phyloP scores from a whole-genome alignment of 2,888 invertebrate genomes.

The Brachylomia viminalis region DNA sequence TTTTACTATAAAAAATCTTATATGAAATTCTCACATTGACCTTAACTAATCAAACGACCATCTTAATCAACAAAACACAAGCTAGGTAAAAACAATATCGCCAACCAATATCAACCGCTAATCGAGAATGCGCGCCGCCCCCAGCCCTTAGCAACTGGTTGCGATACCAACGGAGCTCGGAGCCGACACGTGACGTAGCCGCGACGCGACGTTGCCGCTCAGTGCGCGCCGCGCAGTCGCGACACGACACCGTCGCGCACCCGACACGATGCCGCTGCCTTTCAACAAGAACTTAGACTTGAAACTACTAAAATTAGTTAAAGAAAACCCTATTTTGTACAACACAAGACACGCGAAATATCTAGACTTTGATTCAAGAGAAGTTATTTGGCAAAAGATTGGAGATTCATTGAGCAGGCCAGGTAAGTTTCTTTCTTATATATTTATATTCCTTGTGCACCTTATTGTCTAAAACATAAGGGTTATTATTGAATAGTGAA shows the following conservation, averaged over 20 bases:
- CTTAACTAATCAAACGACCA: not conserved
- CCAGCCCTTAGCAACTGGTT: constrained; percentile 60
- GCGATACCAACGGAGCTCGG: constrained; percentile 52
- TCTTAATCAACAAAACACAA: not conserved
- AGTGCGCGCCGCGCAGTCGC: constrained; percentile 62
- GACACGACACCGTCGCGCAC: constrained; percentile 58
- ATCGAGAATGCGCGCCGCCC: constrained; percentile 37
- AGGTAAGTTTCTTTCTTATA: constrained; percentile 73
- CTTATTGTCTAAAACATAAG: not conserved
- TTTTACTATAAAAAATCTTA: not conserved
- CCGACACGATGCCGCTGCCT: constrained; percentile 79
- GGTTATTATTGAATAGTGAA: constrained; percentile 18
- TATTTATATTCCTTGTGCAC: constrained; percentile 19
- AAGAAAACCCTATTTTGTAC: constrained; percentile 80
- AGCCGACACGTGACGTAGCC: constrained; percentile 64
- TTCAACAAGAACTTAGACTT: constrained; percentile 81
- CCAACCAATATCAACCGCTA: not conserved
- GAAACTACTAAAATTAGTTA: constrained; percentile 80
- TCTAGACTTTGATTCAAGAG: constrained; percentile 79
- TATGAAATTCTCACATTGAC: no score
- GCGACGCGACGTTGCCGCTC: constrained; percentile 73
- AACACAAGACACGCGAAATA: constrained; percentile 81
- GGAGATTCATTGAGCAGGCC: constrained; percentile 81
- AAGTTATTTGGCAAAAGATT: constrained; percentile 86
- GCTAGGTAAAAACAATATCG: not conserved